A percentile compares a stretch with the other conserved stretches of the same genome.
Conservation (phyloP, 2,888 invertebrate genomes). For the Halictus quadricinctus region DNA sequence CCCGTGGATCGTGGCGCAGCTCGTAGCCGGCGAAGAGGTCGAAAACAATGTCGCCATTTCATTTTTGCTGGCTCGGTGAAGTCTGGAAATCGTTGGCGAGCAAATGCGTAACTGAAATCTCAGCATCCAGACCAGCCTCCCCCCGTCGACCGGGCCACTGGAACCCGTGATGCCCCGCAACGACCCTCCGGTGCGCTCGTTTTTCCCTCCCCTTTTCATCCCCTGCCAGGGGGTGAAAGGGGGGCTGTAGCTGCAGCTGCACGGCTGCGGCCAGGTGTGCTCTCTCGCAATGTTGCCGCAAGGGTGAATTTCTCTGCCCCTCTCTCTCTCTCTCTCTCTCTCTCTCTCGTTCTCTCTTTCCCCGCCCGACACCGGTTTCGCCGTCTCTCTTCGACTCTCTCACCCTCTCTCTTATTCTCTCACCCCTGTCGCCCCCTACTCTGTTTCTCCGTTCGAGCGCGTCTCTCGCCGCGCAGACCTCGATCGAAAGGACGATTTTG, state of each 20-base stretch:
- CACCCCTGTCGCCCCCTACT: constrained; percentile 22
- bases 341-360: constrained; percentile 44
- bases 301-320: constrained; percentile 69
- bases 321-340: constrained; percentile 48
- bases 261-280: constrained; percentile 79
- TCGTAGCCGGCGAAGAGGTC: neutral
- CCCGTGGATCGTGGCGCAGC: constrained; percentile 4
- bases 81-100: constrained; percentile 64
- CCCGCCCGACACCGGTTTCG: constrained; percentile 11
- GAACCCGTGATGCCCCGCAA: constrained; percentile 67
- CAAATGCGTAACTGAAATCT: constrained; percentile 80
- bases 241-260: constrained; percentile 79
- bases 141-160: constrained; percentile 50
- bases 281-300: constrained; percentile 76
- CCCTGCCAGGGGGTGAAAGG: constrained; percentile 74
- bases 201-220: constrained; percentile 79
- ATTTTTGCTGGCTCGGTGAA: constrained; percentile 48
- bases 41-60: constrained; percentile 45
- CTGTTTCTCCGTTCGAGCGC: constrained; percentile 44
- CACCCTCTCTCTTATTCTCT: constrained; percentile 15
- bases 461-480: constrained; percentile 36
- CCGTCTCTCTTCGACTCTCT: constrained; percentile 24
- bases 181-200: constrained; percentile 73
- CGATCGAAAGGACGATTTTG: constrained; percentile 51
- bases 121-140: constrained; percentile 74